Evolutionary conservation across 1,140 invertebrate genomes (phyloP), one percentile per base, ranked within the genome.

Genomic region (Oedothorax gibbosus): DNA sequence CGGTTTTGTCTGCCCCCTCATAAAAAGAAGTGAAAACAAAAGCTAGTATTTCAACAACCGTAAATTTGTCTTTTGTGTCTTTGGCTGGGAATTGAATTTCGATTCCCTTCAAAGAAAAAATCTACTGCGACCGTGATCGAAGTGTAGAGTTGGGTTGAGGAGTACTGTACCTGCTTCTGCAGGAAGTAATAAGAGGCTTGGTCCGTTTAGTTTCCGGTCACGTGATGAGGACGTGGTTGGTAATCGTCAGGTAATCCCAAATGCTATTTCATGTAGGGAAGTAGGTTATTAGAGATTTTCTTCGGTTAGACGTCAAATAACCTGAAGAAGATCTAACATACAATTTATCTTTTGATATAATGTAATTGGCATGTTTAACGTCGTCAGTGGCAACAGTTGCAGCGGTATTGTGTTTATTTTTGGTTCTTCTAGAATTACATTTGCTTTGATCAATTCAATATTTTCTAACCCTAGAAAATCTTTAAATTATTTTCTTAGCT

Each of bases 81-180:
- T 12, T 35, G 20, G 60, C n/a, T 18, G 15, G 72, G 56, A 75
- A 75, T 75, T 75, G 72, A 75, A 75, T 75, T 75, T 75, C 54
- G 72, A 75, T 75, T 75, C 71, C 10, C 35, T 75, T 11, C 20
- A 21, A n/a, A 49, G 72, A 15, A 14, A 21, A 15, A 75, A 75
- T 75, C 60, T 3, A 35, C 69, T 72, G 69, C 35, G 60, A 60
- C 72, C 72, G 54, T 75, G 56, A 75, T 75, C 54, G 72, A 75
- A 60, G 35, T 12, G 69, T 35, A 35, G 69, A 71, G 54, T 71
- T 71, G 69, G 21, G 35, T 35, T 35, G 35, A 51, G 20, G 54
- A 71, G 69, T 71, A 18, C 69, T 53, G 57, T n/a, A 60, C n/a
- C 65, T 11, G 18, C 54, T 7, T 15, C 20, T 60, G 12, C 54